Base-by-base conservation (phyloP, 1,140 invertebrate genomes). In the Oedothorax gibbosus region DNA sequence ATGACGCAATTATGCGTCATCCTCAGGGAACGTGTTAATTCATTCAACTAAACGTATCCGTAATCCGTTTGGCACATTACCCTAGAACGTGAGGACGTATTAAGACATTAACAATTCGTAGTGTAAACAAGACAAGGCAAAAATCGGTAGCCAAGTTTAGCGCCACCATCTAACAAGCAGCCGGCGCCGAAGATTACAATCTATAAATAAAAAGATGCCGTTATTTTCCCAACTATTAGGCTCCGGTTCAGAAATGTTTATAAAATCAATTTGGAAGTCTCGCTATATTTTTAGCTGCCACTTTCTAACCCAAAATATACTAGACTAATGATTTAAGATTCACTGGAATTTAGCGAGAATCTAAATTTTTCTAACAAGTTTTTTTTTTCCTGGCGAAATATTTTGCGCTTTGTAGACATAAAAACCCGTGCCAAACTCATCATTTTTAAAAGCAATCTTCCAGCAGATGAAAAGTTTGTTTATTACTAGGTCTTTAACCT, bases 161-260 rank as follows among this genome's bases (percentile, higher is more conserved):
- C 64, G 35, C 64, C 50, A 56, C 64, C 54, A 53, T 21, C 35
- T 35, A 35, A 5, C 35, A 2, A 35, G 35, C 35, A 35, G 35
- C 77, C 77, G 35, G 20, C 64, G 18, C 51, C 50, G 65, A 35
- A 35, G 69, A 79, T 79, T 68, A 35, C 77, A 10, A 57, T 57
- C 77, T 79, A 79, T 79, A 79, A 79, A 79, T 79, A 79, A 56
- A 68, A 51, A 68, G 18, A n/a, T 68, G 51, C 65, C 15, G 68
- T 65, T 79, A 79, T 79, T 79, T 79, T 64, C n/a, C 64, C 64
- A 57, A 51, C 75, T 62, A 77, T 77, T 62, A 35, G 54, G 18
- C 57, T 78, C 21, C 21, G n/a, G 9, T 21, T 8, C 53, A 49
- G 51, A 79, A 79, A 79, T 79, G 68, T 79, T 79, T 68, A 69